Conservation (phyloP, 1,140 invertebrate species). For the Zaprionus lachaisei region DNA sequence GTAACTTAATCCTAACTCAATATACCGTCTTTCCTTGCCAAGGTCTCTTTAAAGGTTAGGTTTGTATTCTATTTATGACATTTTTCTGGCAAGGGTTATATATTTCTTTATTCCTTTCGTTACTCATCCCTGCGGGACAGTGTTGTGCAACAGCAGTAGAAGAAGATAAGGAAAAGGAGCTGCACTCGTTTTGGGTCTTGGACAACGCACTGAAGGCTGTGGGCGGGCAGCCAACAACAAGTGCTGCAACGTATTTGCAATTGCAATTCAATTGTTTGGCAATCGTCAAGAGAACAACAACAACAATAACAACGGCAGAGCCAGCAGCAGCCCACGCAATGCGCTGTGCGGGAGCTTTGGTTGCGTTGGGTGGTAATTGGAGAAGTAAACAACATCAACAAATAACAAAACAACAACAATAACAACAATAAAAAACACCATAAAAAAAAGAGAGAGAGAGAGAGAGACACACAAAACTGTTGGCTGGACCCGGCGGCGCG, state of each 20-base stretch:
- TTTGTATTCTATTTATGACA: too few relatives aligned
- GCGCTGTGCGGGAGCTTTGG: constrained; percentile 10
- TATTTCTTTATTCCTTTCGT: not conserved
- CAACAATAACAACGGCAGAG: constrained; percentile 14
- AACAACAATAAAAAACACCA: constrained; percentile 49
- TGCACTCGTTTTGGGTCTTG: not conserved
- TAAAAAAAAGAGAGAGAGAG: constrained; percentile 12
- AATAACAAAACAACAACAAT: constrained; percentile 19
- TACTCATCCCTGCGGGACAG: not conserved
- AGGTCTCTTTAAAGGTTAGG: not conserved
- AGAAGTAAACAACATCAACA: constrained; percentile 52
- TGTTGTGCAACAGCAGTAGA: not conserved
- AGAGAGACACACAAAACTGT: constrained; percentile 34
- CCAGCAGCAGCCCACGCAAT: constrained; percentile 31
- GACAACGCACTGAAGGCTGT: not conserved
- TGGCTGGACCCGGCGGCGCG: constrained; percentile 34
- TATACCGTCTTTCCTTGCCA: not conserved
- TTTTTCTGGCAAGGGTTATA: not conserved
- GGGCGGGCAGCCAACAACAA: constrained; percentile 5
- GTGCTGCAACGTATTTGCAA: constrained; percentile 49
- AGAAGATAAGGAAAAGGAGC: not conserved
- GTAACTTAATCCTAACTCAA: not conserved
- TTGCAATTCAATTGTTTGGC: constrained; percentile 55
- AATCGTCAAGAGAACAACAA: constrained; percentile 17
- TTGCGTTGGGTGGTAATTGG: constrained; percentile 61